Evolutionary conservation across 2,888 invertebrate genomes (phyloP).

Genomic region (Trichopoda pennipes): DNA sequence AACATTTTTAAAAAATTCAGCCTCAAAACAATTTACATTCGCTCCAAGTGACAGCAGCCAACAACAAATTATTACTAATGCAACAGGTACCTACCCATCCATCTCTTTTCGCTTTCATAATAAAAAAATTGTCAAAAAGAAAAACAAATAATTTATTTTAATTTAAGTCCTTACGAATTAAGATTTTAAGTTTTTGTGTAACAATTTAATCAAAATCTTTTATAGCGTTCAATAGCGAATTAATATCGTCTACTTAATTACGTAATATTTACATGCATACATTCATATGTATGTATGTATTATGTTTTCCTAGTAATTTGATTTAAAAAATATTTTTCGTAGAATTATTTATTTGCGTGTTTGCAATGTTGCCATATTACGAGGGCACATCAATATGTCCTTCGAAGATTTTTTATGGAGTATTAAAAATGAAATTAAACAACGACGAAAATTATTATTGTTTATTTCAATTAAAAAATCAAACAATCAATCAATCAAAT

Average conservation of each 20-base stretch:
- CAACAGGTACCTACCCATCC: constrained; percentile 35
- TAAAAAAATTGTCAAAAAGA: not conserved
- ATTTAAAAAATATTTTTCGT: constrained; percentile 18
- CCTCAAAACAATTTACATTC: constrained; percentile 70
- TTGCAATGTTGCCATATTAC: not conserved
- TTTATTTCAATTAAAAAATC: no score
- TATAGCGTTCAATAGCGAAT: constrained; percentile 43
- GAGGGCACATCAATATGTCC: no score
- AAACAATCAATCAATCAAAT: no score
- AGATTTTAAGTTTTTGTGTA: not conserved
- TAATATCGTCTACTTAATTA: no score
- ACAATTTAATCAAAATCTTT: not conserved
- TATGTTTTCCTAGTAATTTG: constrained; percentile 7
- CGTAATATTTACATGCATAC: no score
- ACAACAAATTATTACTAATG: constrained; percentile 59
- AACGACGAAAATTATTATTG: no score
- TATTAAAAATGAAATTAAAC: no score
- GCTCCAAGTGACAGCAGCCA: constrained; percentile 47
- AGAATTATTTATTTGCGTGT: constrained; percentile 46
- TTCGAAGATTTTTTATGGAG: no score
- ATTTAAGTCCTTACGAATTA: not conserved
- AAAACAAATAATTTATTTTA: not conserved
- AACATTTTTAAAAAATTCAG: constrained; percentile 54
- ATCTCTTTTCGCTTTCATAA: not conserved
- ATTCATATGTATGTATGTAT: not conserved